A percentile compares a stretch with the other conserved stretches of the same genome.
Conservation (phyloP, 2,888 invertebrate genomes). For the Cristatella mucedo region DNA sequence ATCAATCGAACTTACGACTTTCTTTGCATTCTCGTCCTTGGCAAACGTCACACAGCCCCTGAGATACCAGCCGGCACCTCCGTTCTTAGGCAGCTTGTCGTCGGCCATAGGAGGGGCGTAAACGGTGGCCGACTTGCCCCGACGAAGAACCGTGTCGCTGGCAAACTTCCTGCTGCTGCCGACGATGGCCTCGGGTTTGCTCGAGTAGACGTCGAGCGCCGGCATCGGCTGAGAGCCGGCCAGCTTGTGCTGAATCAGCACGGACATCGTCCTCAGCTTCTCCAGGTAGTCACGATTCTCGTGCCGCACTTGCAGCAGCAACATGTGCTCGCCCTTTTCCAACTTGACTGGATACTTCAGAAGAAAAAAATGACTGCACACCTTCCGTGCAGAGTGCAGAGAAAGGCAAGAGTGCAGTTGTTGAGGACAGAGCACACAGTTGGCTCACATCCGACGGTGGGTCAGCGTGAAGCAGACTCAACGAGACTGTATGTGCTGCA, state of each 20-base stretch:
- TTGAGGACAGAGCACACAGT: no score
- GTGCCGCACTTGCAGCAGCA: constrained; percentile 74
- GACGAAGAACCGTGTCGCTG: constrained; percentile 46
- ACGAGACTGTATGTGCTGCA: no score
- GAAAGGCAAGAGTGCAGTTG: no score
- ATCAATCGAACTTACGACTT: constrained; percentile 49
- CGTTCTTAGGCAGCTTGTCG: constrained; percentile 65
- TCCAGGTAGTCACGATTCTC: constrained; percentile 71
- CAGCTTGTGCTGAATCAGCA: no score
- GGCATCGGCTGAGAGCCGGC: no score
- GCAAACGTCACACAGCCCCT: constrained; percentile 55
- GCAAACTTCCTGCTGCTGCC: constrained; percentile 65
- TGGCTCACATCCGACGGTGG: no score
- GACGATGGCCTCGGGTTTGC: constrained; percentile 49
- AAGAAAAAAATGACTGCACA: no score
- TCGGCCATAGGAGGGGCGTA: constrained; percentile 61
- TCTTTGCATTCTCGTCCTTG: constrained; percentile 69
- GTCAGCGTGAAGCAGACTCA: no score
- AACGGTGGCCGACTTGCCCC: constrained; percentile 52
- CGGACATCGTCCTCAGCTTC: constrained; percentile 62
- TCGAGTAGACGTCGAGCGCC: constrained; percentile 66
- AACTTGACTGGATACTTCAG: constrained; percentile 65
- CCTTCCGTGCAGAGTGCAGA: no score
- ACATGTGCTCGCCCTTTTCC: constrained; percentile 82
- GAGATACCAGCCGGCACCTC: no score